Conservation (phyloP, 2,888 invertebrate species). For the Lissonota sp. region DNA sequence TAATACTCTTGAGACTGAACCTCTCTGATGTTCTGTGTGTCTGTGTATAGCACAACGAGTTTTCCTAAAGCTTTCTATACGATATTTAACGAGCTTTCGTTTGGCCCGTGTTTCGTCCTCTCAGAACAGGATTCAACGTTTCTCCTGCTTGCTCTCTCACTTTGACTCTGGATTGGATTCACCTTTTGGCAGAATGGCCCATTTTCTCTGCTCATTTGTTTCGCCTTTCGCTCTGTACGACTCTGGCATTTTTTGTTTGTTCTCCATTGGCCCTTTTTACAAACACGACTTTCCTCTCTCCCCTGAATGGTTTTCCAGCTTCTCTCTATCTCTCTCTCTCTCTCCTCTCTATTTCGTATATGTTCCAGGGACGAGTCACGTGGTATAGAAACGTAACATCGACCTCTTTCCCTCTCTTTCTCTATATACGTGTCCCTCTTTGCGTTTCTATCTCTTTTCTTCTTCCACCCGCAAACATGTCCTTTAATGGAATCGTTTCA, state of each 20-base stretch:
- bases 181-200: neutral
- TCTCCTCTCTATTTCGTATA: no score
- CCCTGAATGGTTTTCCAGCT: no score
- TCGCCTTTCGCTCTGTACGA: neutral
- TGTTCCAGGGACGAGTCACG: no score
- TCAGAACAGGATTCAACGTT: neutral
- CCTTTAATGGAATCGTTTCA: constrained; percentile 76
- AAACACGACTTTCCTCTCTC: no score
- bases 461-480: constrained; percentile 44
- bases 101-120: neutral
- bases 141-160: neutral
- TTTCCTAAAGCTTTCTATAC: constrained; percentile 26
- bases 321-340: no score
- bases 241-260: neutral
- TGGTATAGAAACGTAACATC: no score
- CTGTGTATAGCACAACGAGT: neutral
- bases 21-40: neutral
- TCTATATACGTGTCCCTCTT: constrained; percentile 16
- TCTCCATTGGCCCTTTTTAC: no score
- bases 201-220: constrained; percentile 1
- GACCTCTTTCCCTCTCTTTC: neutral
- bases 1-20: constrained; percentile 45
- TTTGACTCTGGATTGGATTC: constrained; percentile 23
- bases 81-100: constrained; percentile 32
- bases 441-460: constrained; percentile 9